Conservation (phyloP, 2,113 vertebrate species). For the Prochilodus magdalenae region DNA sequence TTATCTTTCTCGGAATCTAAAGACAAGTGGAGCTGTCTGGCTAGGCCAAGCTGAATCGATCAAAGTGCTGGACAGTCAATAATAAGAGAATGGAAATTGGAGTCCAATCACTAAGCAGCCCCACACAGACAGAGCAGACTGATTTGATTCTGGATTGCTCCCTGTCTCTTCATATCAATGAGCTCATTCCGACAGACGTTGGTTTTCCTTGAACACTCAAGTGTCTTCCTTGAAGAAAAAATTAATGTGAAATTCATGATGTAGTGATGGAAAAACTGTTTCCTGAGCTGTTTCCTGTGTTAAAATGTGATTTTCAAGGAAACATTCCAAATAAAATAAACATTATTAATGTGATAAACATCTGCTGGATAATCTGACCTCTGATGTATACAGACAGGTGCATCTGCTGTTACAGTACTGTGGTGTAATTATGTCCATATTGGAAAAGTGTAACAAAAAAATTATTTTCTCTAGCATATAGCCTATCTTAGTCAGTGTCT, state of each 20-base stretch:
- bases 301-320: neutral
- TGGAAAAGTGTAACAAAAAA: too few species aligned
- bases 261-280: neutral
- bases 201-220: neutral
- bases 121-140: neutral
- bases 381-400: too few species aligned
- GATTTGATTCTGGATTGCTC: conserved; percentile 7
- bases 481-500: too few species aligned
- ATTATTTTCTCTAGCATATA: too few species aligned
- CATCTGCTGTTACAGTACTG: too few species aligned
- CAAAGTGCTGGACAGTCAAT: neutral
- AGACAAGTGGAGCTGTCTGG: neutral
- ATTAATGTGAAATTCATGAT: neutral
- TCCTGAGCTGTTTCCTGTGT: neutral
- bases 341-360: too few species aligned
- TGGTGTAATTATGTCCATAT: too few species aligned
- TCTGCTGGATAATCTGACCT: too few species aligned
- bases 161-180: neutral
- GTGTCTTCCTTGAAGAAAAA: neutral
- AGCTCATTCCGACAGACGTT: neutral
- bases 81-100: neutral
- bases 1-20: conserved; percentile 15
- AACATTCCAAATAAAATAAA: too few species aligned
- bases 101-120: neutral
- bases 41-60: neutral